Evolutionary conservation across 2,113 vertebrate species (phyloP), one percentile per base, ranked within the genome.

Genomic region (Oceanodroma tethys): DNA sequence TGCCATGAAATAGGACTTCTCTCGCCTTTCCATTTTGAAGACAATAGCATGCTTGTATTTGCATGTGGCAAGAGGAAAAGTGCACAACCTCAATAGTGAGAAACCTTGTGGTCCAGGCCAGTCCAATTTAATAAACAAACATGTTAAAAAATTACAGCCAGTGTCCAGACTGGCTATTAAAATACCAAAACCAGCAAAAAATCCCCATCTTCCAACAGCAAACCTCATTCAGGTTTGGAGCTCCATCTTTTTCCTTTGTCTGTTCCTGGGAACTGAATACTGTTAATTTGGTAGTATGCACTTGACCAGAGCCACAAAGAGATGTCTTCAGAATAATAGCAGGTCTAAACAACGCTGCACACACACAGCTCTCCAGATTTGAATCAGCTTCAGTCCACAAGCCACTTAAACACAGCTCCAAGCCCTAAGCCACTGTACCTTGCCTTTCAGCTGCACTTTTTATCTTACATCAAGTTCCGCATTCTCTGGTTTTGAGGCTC

Each of bases 401-500:
- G 20, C 6, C n/a, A 48, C 45, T 18, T 25, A 45, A 45, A 27
- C 3, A 0, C 2, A 20, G 13, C n/a, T 32, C 21, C 32, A 16
- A 63, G 56, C 29, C 56, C 38, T 25, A 23, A 36, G 8, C 11
- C 34, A 45, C 7, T 2, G 26, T 55, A 50, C 43, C 29, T 48
- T 17, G 9, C 21, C 42, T 84, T 84, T 13, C 70, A 81, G 74
- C 32, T 4, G 8, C 43, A 17, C 38, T 84, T 66, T 58, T 17
- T 29, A 22, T 40, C 56, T 81, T 38, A 2, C 3, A 9, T 32
- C 25, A 52, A 47, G 30, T 60, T 87, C 36, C 22, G 3, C 0
- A 0, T 27, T 67, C 85, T 75, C 2, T 0, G n/a, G 20, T 14
- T 81, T 22, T 8, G 26, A 36, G 25, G 48, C 56, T 72, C 52